Conservation (phyloP, 2,888 invertebrate species). For the Caenorhabditis virilis region DNA sequence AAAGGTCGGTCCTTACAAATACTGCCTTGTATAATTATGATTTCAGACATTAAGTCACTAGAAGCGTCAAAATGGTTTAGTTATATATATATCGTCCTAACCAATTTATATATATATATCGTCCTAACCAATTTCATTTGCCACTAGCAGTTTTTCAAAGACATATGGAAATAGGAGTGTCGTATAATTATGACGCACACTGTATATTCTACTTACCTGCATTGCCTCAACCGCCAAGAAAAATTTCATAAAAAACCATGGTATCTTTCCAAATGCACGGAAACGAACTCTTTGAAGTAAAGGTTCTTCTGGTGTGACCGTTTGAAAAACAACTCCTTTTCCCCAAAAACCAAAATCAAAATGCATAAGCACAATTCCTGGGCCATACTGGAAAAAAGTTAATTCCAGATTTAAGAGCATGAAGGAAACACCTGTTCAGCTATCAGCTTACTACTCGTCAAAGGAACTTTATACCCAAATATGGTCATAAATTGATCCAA, state of each 20-base stretch:
- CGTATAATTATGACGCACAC: too few species aligned
- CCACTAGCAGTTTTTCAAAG: too few species aligned
- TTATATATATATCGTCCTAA: too few species aligned
- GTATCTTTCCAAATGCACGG: constrained; percentile 77
- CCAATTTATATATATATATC: too few species aligned
- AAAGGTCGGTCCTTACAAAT: too few species aligned
- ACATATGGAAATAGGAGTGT: too few species aligned
- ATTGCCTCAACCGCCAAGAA: constrained; percentile 76
- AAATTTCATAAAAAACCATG: constrained; percentile 76
- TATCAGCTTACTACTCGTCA: constrained; percentile 47
- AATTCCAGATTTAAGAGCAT: too few species aligned
- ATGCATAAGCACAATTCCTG: constrained; percentile 79
- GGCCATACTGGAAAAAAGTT: constrained; percentile 75
- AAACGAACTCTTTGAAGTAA: constrained; percentile 80
- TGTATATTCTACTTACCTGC: constrained; percentile 71
- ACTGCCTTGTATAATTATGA: too few species aligned
- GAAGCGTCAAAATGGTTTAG: too few species aligned
- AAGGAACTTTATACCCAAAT: constrained; percentile 44
- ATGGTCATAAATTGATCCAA: constrained; percentile 73
- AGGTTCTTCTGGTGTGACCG: constrained; percentile 81
- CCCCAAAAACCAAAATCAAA: constrained; percentile 74
- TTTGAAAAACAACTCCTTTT: constrained; percentile 76
- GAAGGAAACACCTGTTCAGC: constrained; percentile 50
- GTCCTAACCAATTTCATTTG: too few species aligned
- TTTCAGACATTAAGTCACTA: too few species aligned